These are phyloP conservation scores for Brachypteracias leptosomus DNA, from an alignment of 2,113 vertebrate species.

Conservation along the genomic window DNA sequence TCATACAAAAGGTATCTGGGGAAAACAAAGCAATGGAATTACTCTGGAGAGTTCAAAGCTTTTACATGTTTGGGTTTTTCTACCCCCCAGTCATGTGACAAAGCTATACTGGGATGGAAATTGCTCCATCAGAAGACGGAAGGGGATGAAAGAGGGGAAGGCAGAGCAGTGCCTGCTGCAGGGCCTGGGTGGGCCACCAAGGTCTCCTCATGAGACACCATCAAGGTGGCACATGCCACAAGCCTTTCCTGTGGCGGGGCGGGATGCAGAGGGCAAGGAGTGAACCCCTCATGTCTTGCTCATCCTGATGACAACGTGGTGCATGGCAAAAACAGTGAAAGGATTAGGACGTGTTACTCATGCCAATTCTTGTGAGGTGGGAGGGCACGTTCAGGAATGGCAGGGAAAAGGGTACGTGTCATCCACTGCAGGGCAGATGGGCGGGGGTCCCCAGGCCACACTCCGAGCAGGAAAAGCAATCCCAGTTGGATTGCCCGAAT, in stretches of 20 bases:
- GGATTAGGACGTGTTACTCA: fast-evolving
- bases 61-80: fast-evolving
- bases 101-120: neutral
- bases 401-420: fast-evolving
- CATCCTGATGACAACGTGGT: fast-evolving
- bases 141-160: neutral
- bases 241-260: fast-evolving
- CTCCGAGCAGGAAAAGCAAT: neutral
- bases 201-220: fast-evolving
- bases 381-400: fast-evolving
- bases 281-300: neutral
- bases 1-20: constrained; percentile 93
- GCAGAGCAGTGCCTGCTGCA: fast-evolving
- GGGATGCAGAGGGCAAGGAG: fast-evolving
- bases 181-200: fast-evolving
- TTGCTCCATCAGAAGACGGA: neutral
- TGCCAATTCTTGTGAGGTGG: neutral
- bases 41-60: neutral
- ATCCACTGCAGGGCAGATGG: neutral
- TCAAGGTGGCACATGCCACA: fast-evolving
- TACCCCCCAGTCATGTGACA: fast-evolving
- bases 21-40: neutral
- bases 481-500: too few species aligned
- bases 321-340: neutral
- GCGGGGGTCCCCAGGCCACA: neutral